phyloP scores from a whole-genome alignment of 2,888 invertebrate species.

The Gasteruption jaculator region DNA sequence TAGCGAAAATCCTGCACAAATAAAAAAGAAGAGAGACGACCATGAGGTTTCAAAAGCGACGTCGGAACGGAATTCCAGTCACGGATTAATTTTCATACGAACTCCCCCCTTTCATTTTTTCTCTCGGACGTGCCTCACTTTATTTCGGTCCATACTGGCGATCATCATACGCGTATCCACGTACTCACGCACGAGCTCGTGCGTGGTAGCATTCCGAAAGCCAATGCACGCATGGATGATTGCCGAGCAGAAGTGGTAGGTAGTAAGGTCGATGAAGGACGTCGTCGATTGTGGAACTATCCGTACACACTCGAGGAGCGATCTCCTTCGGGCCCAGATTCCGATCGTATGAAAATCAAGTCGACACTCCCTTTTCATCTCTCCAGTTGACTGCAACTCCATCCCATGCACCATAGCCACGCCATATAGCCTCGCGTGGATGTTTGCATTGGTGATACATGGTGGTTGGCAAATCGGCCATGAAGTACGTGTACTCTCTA shows the following conservation, averaged over 20 bases:
- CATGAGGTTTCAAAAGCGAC: too few relatives aligned
- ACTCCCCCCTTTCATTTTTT: conserved; percentile 12
- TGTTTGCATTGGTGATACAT: too few relatives aligned
- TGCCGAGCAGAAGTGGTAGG: conserved; percentile 21
- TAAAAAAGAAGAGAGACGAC: too few relatives aligned
- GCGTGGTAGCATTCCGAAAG: conserved; percentile 33
- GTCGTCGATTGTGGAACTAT: conserved; percentile 23
- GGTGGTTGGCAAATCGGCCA: too few relatives aligned
- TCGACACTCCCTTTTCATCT: background rate
- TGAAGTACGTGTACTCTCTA: too few relatives aligned
- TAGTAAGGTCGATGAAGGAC: conserved; percentile 40
- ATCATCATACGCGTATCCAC: conserved; percentile 6
- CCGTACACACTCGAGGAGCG: conserved; percentile 19
- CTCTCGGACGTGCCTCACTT: background rate
- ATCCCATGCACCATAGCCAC: background rate
- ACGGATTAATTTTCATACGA: background rate
- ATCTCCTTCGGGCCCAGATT: conserved; percentile 24
- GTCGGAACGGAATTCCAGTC: background rate
- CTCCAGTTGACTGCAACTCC: background rate
- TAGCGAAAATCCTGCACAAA: too few relatives aligned
- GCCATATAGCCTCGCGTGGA: background rate
- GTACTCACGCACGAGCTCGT: conserved; percentile 22
- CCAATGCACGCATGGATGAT: conserved; percentile 28
- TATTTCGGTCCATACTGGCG: conserved; percentile 10
- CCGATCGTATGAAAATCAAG: conserved; percentile 14